Conservation (phyloP, 2,797 vertebrate genomes). For the Iguana delicatissima region DNA sequence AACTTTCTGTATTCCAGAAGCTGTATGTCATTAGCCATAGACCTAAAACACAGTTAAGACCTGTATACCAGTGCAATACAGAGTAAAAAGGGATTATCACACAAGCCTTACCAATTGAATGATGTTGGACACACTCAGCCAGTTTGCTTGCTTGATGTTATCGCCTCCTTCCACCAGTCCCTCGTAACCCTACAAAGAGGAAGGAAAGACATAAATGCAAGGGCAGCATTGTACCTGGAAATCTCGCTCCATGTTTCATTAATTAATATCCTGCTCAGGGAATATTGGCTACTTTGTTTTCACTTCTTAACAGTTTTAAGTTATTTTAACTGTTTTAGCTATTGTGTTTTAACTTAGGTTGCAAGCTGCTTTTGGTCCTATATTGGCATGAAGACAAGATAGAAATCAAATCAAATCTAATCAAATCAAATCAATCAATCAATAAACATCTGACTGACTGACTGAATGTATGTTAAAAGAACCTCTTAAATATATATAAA, state of each 20-base stretch:
- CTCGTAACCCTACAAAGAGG: slow-evolving; percentile 88
- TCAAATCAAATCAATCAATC: too few species aligned
- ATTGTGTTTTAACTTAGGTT: not conserved
- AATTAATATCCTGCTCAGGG: not conserved
- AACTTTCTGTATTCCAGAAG: not conserved
- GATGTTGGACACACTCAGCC: slow-evolving; percentile 97
- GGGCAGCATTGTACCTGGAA: not conserved
- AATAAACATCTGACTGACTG: too few species aligned
- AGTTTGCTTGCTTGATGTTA: slow-evolving; percentile 92
- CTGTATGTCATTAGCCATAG: not conserved
- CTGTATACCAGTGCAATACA: not conserved
- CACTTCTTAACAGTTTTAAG: too few species aligned
- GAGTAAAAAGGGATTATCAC: not conserved
- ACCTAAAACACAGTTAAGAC: too few species aligned
- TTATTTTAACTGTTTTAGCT: too few species aligned
- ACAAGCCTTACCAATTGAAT: slow-evolving; percentile 90
- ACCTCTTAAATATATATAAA: not conserved
- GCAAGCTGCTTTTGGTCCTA: too few species aligned
- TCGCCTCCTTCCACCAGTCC: slow-evolving; percentile 95
- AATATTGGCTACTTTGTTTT: not conserved
- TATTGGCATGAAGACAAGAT: too few species aligned
- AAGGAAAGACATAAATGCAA: not conserved
- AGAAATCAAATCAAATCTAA: too few species aligned
- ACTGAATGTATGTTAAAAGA: not conserved
- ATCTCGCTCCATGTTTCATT: not conserved